Percentiles rank a stretch among this genome's conserved stretches.
phyloP scores from a whole-genome alignment of 2,113 vertebrate genomes.

The Conger conger region DNA sequence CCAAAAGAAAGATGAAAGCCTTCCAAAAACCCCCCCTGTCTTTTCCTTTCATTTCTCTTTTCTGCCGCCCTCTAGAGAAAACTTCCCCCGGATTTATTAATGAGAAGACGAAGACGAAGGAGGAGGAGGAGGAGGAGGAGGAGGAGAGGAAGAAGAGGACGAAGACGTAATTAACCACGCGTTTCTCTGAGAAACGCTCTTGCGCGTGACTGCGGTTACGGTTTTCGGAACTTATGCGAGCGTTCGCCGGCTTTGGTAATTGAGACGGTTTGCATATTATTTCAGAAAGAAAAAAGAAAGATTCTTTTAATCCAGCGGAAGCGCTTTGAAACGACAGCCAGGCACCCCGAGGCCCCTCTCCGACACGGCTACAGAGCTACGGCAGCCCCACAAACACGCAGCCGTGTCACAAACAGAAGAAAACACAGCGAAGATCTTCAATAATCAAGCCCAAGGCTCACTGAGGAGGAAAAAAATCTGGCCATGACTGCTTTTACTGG shows the following conservation, averaged over 20 bases:
- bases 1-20: conserved; percentile 52
- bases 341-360: background rate
- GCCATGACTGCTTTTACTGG: background rate
- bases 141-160: no score
- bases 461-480: background rate
- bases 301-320: background rate
- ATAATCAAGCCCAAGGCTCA: no score
- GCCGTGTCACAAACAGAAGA: no score
- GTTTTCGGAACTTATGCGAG: conserved; percentile 35
- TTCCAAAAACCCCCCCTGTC: conserved; percentile 32
- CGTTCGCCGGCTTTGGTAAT: conserved; percentile 37
- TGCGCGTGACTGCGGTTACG: conserved; percentile 36
- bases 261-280: conserved; percentile 52
- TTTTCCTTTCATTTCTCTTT: conserved; percentile 17
- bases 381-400: conserved; percentile 43
- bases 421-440: no score
- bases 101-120: conserved; percentile 16
- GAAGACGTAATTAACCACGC: background rate
- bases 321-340: background rate
- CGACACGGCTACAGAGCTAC: conserved; percentile 20
- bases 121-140: no score
- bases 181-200: conserved; percentile 51
- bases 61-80: conserved; percentile 25
- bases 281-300: conserved; percentile 31
- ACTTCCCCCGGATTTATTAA: conserved; percentile 32